Evolutionary conservation across 2,888 invertebrate genomes (phyloP).

Genomic region (Cloeon dipterum): DNA sequence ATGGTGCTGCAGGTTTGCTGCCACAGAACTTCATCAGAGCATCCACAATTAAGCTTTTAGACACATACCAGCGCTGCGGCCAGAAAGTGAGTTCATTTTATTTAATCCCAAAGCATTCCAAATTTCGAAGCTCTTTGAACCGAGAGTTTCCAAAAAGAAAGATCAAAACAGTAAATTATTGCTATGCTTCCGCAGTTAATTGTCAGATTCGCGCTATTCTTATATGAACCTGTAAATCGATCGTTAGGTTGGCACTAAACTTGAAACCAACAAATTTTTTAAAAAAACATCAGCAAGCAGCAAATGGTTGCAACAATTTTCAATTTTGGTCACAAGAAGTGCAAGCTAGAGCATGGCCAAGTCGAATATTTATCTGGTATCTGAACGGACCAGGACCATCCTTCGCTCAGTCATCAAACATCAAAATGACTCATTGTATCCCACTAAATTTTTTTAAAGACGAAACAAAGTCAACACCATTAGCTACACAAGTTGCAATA

Average conservation of each 20-base stretch:
- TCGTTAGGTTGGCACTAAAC: too few species aligned
- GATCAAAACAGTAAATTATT: neutral
- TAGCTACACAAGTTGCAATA: too few species aligned
- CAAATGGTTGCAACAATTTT: too few species aligned
- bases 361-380: constrained; percentile 7
- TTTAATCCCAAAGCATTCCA: neutral
- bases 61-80: constrained; percentile 40
- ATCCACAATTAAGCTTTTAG: constrained; percentile 40
- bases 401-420: constrained; percentile 23
- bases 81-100: constrained; percentile 28
- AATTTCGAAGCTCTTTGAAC: too few species aligned
- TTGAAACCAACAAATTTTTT: too few species aligned
- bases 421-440: too few species aligned
- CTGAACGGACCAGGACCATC: constrained; percentile 13
- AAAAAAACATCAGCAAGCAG: too few species aligned
- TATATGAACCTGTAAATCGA: too few species aligned
- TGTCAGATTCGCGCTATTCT: neutral
- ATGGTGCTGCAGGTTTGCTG: constrained; percentile 19
- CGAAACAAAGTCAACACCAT: too few species aligned
- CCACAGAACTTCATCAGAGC: constrained; percentile 36
- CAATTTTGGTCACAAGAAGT: constrained; percentile 17
- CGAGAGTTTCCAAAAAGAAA: too few species aligned
- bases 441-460: too few species aligned
- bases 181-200: too few species aligned
- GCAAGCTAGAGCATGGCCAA: constrained; percentile 13